Evolutionary conservation across 2,797 vertebrate genomes (phyloP), one percentile per base, ranked within the genome.

Genomic region (Acrossocheilus fasciatus): DNA sequence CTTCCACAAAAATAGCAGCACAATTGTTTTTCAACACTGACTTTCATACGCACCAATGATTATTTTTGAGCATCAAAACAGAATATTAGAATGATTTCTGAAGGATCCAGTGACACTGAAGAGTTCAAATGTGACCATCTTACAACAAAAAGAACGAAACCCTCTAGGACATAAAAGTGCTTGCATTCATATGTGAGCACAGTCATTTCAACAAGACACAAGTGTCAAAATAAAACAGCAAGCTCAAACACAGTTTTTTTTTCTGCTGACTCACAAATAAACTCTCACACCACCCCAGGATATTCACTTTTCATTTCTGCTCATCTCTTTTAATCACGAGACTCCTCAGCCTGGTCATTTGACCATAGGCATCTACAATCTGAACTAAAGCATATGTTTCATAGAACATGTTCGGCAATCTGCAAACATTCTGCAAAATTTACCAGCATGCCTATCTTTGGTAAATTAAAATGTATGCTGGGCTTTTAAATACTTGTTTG

Each of bases 181-280:
- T 18, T 76, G 50, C 11, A 7, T 34, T 15, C 54, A 59, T 5
- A 12, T 39, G 50, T n/a, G n/a, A 72, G 50, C n/a, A 73, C 41
- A 84, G 57, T 84, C 72, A 76, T 84, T 76, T 76, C 59, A 68
- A 14, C 57, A 45, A 30, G 52, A 41, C 5, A 6, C 52, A 64
- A 64, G 59, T 76, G 34, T 84, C 54, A 64, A 83, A 84, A 50
- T 84, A 76, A 76, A 84, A 68, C 26, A 78, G 36, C 23, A 23
- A 36, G 12, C 57, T 39, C 18, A n/a, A 74, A 23, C 18, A 50
- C 26, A 45, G 17, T 4, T 75, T 83, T 8, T 83, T 75, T 76
- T 30, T 36, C 36, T 83, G 72, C 59, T 76, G 72, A 76, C 59
- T 84, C 45, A 84, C 41, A 66, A 8, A 12, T n/a, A 26, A 10